A percentile compares a stretch with the other conserved stretches of the same genome.
Evolutionary conservation across 2,888 invertebrate genomes (phyloP).

Genomic region (Balanococcus diminutus): DNA sequence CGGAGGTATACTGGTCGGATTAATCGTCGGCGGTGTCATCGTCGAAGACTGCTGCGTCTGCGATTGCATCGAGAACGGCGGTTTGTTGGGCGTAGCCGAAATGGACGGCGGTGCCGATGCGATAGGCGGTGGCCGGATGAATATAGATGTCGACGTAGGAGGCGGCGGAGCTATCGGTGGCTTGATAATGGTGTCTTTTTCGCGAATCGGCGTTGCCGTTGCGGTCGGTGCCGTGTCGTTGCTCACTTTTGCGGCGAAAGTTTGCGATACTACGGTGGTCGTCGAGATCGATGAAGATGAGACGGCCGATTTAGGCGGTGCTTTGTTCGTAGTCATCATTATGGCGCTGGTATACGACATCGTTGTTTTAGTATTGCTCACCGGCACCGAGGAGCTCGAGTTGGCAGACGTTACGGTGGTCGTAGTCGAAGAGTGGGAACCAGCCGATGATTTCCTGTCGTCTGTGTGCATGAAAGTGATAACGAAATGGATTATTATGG

Average conservation of each 20-base stretch:
- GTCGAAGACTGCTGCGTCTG: constrained; percentile 55
- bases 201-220: constrained; percentile 59
- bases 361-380: constrained; percentile 66
- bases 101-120: constrained; percentile 48
- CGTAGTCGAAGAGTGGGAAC: constrained; percentile 60
- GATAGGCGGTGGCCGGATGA: constrained; percentile 47
- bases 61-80: constrained; percentile 59
- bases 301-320: constrained; percentile 60
- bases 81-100: constrained; percentile 59
- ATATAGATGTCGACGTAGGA: constrained; percentile 58
- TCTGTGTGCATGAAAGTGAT: constrained; percentile 26
- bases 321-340: constrained; percentile 63
- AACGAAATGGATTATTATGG: not conserved
- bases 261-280: constrained; percentile 62
- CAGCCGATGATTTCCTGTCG: constrained; percentile 55
- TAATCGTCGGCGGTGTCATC: constrained; percentile 44
- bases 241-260: constrained; percentile 74
- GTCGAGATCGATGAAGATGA: constrained; percentile 50
- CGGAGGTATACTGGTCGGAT: constrained; percentile 48
- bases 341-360: constrained; percentile 68
- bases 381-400: constrained; percentile 61
- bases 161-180: constrained; percentile 58
- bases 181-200: constrained; percentile 59
- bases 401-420: not conserved
- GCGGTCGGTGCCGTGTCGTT: not conserved